Percentiles rank a stretch among this genome's conserved stretches.
These are phyloP conservation scores for Sorex fumeus DNA, from an alignment of 2,113 vertebrate species.

Conservation along the genomic window DNA sequence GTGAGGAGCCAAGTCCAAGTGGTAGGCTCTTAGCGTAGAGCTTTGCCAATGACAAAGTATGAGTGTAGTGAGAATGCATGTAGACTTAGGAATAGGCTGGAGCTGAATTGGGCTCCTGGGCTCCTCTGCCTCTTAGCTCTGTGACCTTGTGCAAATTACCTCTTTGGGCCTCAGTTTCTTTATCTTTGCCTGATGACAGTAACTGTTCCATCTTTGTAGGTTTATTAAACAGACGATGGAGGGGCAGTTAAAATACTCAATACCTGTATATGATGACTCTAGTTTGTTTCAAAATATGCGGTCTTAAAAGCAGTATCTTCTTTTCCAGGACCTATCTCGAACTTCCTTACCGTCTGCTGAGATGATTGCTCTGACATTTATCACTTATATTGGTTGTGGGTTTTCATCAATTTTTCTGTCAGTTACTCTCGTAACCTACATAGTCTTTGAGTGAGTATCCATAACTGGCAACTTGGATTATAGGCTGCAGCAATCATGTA, in stretches of 20 bases:
- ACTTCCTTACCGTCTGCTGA: constrained; percentile 84
- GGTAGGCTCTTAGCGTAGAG: not conserved
- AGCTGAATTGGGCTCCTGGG: constrained; percentile 16
- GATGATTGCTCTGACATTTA: constrained; percentile 92
- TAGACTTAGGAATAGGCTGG: not conserved
- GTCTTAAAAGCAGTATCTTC: constrained; percentile 73
- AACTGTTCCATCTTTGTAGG: constrained; percentile 3
- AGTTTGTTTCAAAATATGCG: constrained; percentile 26
- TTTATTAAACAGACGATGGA: constrained; percentile 34
- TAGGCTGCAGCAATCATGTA: not conserved
- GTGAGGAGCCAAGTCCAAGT: constrained; percentile 13
- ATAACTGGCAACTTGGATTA: constrained; percentile 54
- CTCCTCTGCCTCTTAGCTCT: constrained; percentile 28
- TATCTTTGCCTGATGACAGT: constrained; percentile 37
- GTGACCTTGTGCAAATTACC: constrained; percentile 46
- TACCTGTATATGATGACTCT: constrained; percentile 33
- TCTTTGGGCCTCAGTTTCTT: constrained; percentile 28
- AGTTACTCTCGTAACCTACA: constrained; percentile 95
- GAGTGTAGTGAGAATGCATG: no score
- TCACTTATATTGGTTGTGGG: constrained; percentile 97
- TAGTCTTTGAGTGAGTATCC: constrained; percentile 95
- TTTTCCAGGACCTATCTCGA: constrained; percentile 93
- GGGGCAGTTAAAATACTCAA: not conserved
- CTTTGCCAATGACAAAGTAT: not conserved
- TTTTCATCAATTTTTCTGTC: constrained; percentile 95